Evolutionary conservation across 2,888 invertebrate species (phyloP).

Genomic region (Portevinia maculata): DNA sequence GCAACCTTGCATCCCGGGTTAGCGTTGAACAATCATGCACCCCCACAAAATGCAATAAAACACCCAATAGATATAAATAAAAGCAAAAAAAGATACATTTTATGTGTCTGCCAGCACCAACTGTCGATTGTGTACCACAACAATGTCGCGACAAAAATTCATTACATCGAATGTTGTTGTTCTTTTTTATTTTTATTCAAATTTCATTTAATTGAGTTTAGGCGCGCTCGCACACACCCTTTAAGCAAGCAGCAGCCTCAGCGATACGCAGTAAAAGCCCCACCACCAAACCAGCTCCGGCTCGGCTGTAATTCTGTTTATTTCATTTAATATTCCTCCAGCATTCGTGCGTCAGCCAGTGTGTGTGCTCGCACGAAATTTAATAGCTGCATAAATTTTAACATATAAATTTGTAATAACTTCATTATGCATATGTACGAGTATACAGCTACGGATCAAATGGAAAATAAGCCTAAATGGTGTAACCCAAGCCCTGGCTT

Average conservation of each 20-base stretch:
- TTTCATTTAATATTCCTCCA: conserved; percentile 67
- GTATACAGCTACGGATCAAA: background rate
- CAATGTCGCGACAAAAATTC: conserved; percentile 62
- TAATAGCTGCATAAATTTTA: conserved; percentile 73
- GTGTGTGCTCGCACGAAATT: conserved; percentile 65
- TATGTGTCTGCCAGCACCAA: conserved; percentile 61
- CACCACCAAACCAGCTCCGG: conserved; percentile 18
- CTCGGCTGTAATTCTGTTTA: conserved; percentile 61
- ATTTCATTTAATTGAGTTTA: conserved; percentile 66
- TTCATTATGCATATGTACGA: conserved; percentile 68
- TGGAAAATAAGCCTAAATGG: background rate
- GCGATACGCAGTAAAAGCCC: background rate
- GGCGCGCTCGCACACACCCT: conserved; percentile 69
- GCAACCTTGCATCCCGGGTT: conserved; percentile 5
- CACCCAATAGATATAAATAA: conserved; percentile 42
- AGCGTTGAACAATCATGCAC: conserved; percentile 1
- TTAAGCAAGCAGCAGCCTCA: conserved; percentile 29
- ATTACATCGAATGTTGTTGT: conserved; percentile 40
- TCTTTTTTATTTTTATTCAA: conserved; percentile 51
- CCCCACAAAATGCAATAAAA: conserved; percentile 45
- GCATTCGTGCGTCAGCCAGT: conserved; percentile 52
- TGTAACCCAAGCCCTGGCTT: conserved; percentile 26
- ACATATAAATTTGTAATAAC: conserved; percentile 70
- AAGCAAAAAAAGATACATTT: conserved; percentile 59
- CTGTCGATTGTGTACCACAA: conserved; percentile 58